Evolutionary conservation across 2,888 invertebrate species (phyloP).

Genomic region (Eutolmus rufibarbis): DNA sequence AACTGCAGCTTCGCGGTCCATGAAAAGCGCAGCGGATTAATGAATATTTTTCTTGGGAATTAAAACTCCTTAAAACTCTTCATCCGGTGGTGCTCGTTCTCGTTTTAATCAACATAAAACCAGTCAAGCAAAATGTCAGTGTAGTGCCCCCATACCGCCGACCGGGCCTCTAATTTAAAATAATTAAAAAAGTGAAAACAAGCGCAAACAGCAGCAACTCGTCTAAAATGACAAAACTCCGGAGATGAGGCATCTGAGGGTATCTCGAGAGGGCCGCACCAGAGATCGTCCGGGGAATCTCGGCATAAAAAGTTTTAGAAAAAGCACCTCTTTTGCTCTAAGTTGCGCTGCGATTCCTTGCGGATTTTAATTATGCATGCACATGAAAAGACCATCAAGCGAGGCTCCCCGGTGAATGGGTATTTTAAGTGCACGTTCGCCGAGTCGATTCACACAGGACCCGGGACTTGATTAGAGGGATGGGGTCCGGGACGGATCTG

Average conservation of each 20-base stretch:
- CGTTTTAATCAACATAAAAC: slow-evolving; percentile 33
- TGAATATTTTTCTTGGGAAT: slow-evolving; percentile 32
- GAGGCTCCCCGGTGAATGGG: slow-evolving; percentile 18
- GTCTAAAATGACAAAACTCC: slow-evolving; percentile 30
- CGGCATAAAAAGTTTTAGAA: slow-evolving; percentile 11
- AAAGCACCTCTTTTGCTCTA: slow-evolving; percentile 15
- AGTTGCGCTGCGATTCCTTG: slow-evolving; percentile 22
- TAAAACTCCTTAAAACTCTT: slow-evolving; percentile 28
- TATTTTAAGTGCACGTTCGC: slow-evolving; percentile 44
- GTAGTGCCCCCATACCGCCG: neutral
- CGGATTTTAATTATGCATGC: slow-evolving; percentile 62
- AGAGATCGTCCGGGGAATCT: neutral
- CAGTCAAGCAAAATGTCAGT: slow-evolving; percentile 29
- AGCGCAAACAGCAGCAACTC: slow-evolving; percentile 15
- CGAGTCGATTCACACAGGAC: slow-evolving; percentile 22
- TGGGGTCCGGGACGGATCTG: neutral
- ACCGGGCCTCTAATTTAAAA: slow-evolving; percentile 2
- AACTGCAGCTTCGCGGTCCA: neutral
- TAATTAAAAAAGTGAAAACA: slow-evolving; percentile 25
- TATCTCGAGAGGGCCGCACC: neutral
- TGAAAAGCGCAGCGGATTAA: slow-evolving; percentile 31
- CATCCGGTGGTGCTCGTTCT: neutral
- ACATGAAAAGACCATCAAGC: slow-evolving; percentile 62
- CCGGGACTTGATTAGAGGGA: slow-evolving; percentile 27
- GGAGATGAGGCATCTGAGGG: slow-evolving; percentile 2